Evolutionary conservation across 2,113 vertebrate species (phyloP), one percentile per base, ranked within the genome.

Genomic region (Trogon surrucura): DNA sequence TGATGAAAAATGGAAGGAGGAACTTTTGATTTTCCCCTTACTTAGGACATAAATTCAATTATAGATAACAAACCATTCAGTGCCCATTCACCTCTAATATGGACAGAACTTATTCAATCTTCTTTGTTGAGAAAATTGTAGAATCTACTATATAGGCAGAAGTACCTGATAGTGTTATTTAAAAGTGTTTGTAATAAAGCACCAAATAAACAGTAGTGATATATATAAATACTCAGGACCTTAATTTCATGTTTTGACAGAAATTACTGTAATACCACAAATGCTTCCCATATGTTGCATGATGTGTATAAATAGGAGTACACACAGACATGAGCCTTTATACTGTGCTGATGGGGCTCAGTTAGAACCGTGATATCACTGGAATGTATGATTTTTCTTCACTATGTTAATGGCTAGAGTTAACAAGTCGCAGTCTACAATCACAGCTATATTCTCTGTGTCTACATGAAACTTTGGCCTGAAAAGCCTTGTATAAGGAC

Each of bases 191-290:
- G 6, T 48, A 73, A 73, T 48, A 47, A 88, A 47, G 75, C 27
- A 5, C 7, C 12, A 56, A 89, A 16, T 4, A 81, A 69, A 80
- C 2, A 53, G 15, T n/a, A 87, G 26, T 48, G 13, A 77, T 38
- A 38, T 25, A 36, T 29, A 30, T 4, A 91, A 73, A 80, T 70
- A 78, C 5, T 38, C 77, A 22, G 27, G 25, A 67, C 26, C 22
- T 69, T 69, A 69, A 69, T 47, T 34, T 60, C 15, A 11, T 91
- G 11, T 93, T 93, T 91, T 87, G 69, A 84, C 54, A 61, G 38
- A 89, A 93, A 81, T 70, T 0, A 5, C 29, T 70, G 26, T 44
- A 88, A 84, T 78, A 2, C 7, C 17, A 70, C 22, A 65, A 81
- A 88, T 25, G 26, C 5, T 74, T 89, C n/a, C n/a, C 45, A 36